Percentiles rank a stretch among this genome's conserved stretches.
These are phyloP conservation scores for Meda fulgida DNA, from an alignment of 2,797 vertebrate genomes.

Conservation along the genomic window DNA sequence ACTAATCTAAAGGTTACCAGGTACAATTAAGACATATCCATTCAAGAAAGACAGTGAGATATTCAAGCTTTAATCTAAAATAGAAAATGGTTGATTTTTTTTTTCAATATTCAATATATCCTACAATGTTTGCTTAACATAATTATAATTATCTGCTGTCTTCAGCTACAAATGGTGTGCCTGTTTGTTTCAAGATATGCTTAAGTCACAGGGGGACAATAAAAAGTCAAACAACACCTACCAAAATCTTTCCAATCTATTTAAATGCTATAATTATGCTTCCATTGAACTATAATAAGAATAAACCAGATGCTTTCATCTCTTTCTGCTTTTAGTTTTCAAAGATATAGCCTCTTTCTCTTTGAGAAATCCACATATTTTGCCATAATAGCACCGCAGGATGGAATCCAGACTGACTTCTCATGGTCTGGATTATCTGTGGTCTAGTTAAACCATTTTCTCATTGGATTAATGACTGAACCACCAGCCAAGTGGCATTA, in stretches of 20 bases:
- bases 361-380: slow-evolving; percentile 60
- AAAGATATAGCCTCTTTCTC: slow-evolving; percentile 63
- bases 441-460: slow-evolving; percentile 71
- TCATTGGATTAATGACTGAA: slow-evolving; percentile 69
- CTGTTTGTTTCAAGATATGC: slow-evolving; percentile 25
- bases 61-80: neutral
- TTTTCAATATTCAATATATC: neutral
- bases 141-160: slow-evolving; percentile 1
- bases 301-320: slow-evolving; percentile 53
- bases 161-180: neutral
- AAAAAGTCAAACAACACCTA: slow-evolving; percentile 15
- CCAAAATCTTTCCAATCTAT: slow-evolving; percentile 59
- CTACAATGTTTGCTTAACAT: neutral
- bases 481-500: slow-evolving; percentile 64
- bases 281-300: slow-evolving; percentile 37
- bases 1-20: neutral
- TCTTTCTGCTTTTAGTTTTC: slow-evolving; percentile 63
- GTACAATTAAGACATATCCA: neutral
- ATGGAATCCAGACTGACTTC: slow-evolving; percentile 64
- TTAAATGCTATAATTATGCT: slow-evolving; percentile 45
- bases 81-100: neutral
- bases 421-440: slow-evolving; percentile 67
- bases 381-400: slow-evolving; percentile 70
- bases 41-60: neutral
- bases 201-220: neutral